Evolutionary conservation across 2,113 vertebrate genomes (phyloP).

Genomic region (Trogon melanurus): DNA sequence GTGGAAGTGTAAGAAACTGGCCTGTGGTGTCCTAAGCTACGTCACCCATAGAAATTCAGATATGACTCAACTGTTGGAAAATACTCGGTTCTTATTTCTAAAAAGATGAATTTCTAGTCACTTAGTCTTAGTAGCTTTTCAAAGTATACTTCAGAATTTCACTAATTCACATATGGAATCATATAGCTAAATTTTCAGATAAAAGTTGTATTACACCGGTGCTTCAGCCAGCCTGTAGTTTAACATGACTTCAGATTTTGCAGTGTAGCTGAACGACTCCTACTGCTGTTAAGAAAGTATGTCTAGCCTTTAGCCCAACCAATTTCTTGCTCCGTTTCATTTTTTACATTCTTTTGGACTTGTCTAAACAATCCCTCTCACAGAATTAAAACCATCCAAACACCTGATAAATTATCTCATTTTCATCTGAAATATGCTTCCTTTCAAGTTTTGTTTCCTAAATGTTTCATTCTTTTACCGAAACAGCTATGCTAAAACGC

Average conservation of each 20-base stretch:
- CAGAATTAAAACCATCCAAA: not conserved
- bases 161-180: not conserved
- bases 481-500: not conserved
- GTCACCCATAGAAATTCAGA: not conserved
- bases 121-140: not conserved
- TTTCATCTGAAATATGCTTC: not conserved
- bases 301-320: not conserved
- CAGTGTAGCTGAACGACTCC: not conserved
- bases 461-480: not conserved
- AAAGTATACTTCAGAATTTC: not conserved
- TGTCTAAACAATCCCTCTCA: not conserved
- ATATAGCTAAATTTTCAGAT: not conserved
- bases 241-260: not conserved
- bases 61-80: not conserved
- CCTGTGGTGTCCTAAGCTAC: not conserved
- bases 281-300: not conserved
- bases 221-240: not conserved
- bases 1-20: not conserved
- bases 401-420: not conserved
- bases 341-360: not conserved
- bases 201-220: not conserved
- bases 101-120: not conserved
- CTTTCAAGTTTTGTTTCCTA: not conserved
- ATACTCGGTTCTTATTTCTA: not conserved
- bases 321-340: not conserved